These are phyloP conservation scores for Phainopepla nitens DNA, from an alignment of 2,113 vertebrate species.

Conservation along the genomic window DNA sequence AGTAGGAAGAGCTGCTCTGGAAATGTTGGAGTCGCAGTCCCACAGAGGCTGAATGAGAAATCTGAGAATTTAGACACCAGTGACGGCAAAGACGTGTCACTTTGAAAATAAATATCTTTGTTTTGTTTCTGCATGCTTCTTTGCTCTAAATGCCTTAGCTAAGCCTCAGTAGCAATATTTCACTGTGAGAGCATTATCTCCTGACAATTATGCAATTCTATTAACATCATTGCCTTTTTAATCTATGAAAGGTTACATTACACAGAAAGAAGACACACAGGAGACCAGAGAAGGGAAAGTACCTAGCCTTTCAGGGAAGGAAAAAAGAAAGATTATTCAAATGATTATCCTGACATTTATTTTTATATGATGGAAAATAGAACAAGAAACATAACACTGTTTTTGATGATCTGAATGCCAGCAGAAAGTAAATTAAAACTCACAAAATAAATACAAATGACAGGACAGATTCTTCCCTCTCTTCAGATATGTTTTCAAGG, in stretches of 20 bases:
- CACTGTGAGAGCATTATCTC: slow-evolving; percentile 62
- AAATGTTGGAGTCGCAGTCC: not conserved
- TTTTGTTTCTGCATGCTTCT: slow-evolving; percentile 55
- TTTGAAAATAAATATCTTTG: slow-evolving; percentile 63
- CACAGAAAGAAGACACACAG: slow-evolving; percentile 48
- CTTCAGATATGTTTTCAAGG: not conserved
- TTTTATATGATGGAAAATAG: slow-evolving; percentile 34
- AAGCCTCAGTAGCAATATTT: slow-evolving; percentile 51
- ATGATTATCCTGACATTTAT: slow-evolving; percentile 33
- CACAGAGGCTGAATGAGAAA: not conserved
- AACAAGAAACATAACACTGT: slow-evolving; percentile 13
- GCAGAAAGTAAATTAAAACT: slow-evolving; percentile 34
- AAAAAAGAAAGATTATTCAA: slow-evolving; percentile 15
- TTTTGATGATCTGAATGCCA: slow-evolving; percentile 33
- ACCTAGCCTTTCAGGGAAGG: not conserved
- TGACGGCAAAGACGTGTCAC: slow-evolving; percentile 6
- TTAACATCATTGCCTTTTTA: slow-evolving; percentile 68
- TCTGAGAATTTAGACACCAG: not conserved
- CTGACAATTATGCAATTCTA: slow-evolving; percentile 66
- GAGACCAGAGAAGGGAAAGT: slow-evolving; percentile 17
- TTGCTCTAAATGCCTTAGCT: slow-evolving; percentile 52
- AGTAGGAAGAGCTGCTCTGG: not conserved
- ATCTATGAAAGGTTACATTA: slow-evolving; percentile 60
- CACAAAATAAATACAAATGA: slow-evolving; percentile 6
- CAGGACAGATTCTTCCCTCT: not conserved